These are phyloP conservation scores for Lordiphosa mommai DNA, from an alignment of 1,140 invertebrate genomes.

Conservation along the genomic window DNA sequence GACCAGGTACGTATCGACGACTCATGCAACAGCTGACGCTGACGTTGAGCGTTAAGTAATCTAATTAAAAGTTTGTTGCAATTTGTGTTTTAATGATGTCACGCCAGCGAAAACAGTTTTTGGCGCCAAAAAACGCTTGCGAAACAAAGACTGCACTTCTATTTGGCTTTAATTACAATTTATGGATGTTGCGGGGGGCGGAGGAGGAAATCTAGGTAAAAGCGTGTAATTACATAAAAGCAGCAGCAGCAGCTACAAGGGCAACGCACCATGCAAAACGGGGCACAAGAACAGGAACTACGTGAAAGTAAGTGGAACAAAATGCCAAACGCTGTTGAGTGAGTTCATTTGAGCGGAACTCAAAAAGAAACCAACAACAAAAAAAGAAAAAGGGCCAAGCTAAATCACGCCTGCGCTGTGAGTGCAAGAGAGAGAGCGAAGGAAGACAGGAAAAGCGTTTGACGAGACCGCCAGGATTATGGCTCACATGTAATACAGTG, in stretches of 20 bases:
- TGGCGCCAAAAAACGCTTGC: conserved; percentile 36
- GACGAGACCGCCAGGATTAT: no score
- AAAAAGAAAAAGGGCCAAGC: neutral
- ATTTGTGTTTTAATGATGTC: conserved; percentile 53
- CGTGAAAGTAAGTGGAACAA: neutral
- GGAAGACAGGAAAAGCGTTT: neutral
- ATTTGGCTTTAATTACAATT: conserved; percentile 68
- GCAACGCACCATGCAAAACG: conserved; percentile 49
- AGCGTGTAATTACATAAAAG: conserved; percentile 65
- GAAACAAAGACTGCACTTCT: conserved; percentile 7
- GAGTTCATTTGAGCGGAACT: conserved; percentile 37
- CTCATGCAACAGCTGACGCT: conserved; percentile 64
- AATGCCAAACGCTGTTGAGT: conserved; percentile 29
- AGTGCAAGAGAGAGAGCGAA: neutral
- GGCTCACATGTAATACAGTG: neutral
- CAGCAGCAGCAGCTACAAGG: conserved; percentile 34
- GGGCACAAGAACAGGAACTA: conserved; percentile 2
- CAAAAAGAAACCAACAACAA: no score
- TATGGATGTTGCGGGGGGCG: conserved; percentile 50
- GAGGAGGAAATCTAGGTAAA: conserved; percentile 1
- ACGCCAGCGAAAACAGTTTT: conserved; percentile 26
- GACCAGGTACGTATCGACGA: neutral
- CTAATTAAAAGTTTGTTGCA: conserved; percentile 71
- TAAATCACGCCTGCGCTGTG: conserved; percentile 15
- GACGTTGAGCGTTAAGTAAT: conserved; percentile 54